Base-by-base conservation (phyloP, 2,888 invertebrate genomes). In the Aromia moschata region DNA sequence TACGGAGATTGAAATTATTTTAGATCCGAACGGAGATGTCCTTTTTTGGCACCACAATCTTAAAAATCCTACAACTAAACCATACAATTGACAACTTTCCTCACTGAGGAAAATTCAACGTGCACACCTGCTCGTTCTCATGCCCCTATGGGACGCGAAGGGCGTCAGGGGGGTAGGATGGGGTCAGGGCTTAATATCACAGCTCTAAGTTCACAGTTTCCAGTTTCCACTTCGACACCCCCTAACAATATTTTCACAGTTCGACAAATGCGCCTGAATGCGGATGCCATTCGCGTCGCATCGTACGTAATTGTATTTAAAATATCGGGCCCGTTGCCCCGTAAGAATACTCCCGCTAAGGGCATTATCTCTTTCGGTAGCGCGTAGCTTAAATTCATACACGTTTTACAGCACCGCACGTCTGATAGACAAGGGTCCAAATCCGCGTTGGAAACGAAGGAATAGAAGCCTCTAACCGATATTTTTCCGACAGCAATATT, bases 231-330 rank as follows among this genome's bases (percentile, higher is more conserved):
- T 72, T 70, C 73, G 66, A 69, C 74, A 73, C 74, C 72, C 72
- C 62, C 66, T 51, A 58, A 76, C 73, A 76, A 76, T 71, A 71
- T 73, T 70, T 72, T 74, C 69, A 72, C 75, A 73, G 74, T 74
- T 72, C 74, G 70, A 58, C 67, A 70, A 68, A 71, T 71, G 64
- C 68, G 71, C 69, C 69, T 70, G 55, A 62, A 60, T 60, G 54
- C 51, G 51, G n/a, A n/a, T n/a, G n/a, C n/a, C n/a, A n/a, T n/a
- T n/a, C 47, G 40, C 47, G 55, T 55, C 60, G 56, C 60, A 65
- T 60, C 60, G 44, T 62, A 45, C 59, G 56, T 56, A 57, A 53
- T 38, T 49, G 49, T 25, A 25, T 49, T 49, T 49, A 38, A 18
- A 53, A 60, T 53, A 57, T 60, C 51, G 46, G 43, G 45, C 55